A percentile compares a stretch with the other conserved stretches of the same genome.
Conservation (phyloP, 1,140 invertebrate species). For the Asbolus verrucosus region DNA sequence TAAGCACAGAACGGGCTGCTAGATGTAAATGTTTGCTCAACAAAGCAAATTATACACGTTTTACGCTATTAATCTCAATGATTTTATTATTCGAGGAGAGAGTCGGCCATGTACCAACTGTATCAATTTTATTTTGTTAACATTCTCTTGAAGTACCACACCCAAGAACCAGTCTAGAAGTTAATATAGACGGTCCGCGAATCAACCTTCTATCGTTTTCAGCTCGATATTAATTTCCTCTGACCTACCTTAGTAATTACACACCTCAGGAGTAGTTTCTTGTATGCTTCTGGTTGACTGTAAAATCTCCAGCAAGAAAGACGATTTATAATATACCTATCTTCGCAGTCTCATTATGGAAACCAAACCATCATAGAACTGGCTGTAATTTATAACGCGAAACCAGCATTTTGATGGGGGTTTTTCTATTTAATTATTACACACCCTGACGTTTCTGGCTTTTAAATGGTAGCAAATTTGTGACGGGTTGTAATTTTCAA, state of each 20-base stretch:
- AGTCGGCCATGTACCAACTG: slow-evolving; percentile 41
- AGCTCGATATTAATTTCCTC: slow-evolving; percentile 35
- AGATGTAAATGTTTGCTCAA: slow-evolving; percentile 36
- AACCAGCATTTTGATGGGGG: slow-evolving; percentile 11
- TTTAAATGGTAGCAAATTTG: slow-evolving; percentile 17
- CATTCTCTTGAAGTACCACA: slow-evolving; percentile 46
- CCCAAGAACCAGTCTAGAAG: slow-evolving; percentile 44
- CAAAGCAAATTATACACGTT: slow-evolving; percentile 38
- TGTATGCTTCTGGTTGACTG: slow-evolving; percentile 29
- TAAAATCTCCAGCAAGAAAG: no score
- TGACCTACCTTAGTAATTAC: slow-evolving; percentile 47
- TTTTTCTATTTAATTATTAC: slow-evolving; percentile 13
- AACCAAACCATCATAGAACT: no score
- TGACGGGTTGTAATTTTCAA: slow-evolving; percentile 23
- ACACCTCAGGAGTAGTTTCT: slow-evolving; percentile 40
- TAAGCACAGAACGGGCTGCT: slow-evolving; percentile 26
- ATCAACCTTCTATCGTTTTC: slow-evolving; percentile 34
- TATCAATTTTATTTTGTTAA: slow-evolving; percentile 48
- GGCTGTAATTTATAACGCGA: slow-evolving; percentile 22
- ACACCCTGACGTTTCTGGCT: slow-evolving; percentile 17
- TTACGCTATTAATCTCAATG: slow-evolving; percentile 30
- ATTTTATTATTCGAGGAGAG: slow-evolving; percentile 29
- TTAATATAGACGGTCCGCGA: slow-evolving; percentile 19
- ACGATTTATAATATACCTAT: slow-evolving; percentile 9
- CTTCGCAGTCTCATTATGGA: neutral